These are phyloP conservation scores for Eretmocerus hayati DNA, from an alignment of 2,888 invertebrate genomes.

Conservation along the genomic window DNA sequence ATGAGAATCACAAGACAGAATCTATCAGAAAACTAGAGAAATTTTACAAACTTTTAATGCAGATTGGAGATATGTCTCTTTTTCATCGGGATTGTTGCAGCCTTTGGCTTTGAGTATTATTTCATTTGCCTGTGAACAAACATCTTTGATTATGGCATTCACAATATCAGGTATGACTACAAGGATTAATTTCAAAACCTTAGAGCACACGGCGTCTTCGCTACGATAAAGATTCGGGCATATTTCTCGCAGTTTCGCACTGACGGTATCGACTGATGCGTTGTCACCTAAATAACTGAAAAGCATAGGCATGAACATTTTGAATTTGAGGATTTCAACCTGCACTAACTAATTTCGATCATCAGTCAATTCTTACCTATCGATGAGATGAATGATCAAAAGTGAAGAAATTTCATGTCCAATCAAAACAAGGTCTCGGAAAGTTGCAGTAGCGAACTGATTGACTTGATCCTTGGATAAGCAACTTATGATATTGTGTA, in stretches of 20 bases:
- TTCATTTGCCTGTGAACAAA: conserved; percentile 79
- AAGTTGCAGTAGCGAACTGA: conserved; percentile 53
- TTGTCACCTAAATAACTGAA: conserved; percentile 84
- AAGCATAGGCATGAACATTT: not conserved
- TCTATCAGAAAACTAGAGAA: too few species aligned
- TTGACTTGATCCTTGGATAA: conserved; percentile 59
- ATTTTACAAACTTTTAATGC: conserved; percentile 57
- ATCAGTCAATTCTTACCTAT: too few species aligned
- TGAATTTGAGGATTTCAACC: conserved; percentile 3
- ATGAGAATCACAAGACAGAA: too few species aligned
- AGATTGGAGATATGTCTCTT: conserved; percentile 67
- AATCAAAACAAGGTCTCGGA: conserved; percentile 69
- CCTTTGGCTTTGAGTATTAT: conserved; percentile 74
- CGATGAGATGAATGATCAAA: conserved; percentile 78
- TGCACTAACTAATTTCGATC: too few species aligned
- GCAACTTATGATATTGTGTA: conserved; percentile 69
- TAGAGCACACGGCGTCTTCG: conserved; percentile 94
- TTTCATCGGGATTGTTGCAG: conserved; percentile 66
- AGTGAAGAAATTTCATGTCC: conserved; percentile 70
- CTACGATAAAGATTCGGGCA: conserved; percentile 90
- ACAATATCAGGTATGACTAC: too few species aligned
- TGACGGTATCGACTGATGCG: conserved; percentile 89
- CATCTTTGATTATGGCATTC: too few species aligned
- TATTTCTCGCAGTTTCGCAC: conserved; percentile 74
- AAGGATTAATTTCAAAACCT: conserved; percentile 52